A percentile compares a stretch with the other conserved stretches of the same genome.
phyloP scores from a whole-genome alignment of 2,113 vertebrate species.

The Balaeniceps rex region DNA sequence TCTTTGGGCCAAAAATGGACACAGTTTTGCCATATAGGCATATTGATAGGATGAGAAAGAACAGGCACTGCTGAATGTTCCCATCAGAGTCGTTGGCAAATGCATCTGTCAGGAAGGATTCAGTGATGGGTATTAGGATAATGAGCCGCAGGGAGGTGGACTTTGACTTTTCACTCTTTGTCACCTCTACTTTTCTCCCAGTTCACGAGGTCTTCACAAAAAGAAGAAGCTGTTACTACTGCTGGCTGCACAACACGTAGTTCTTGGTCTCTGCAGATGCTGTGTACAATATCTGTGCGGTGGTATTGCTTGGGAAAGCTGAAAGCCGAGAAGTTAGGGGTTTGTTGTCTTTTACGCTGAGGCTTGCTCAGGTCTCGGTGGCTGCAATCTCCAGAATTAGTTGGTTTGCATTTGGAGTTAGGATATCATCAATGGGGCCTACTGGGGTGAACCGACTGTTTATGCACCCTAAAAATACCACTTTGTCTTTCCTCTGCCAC shows the following conservation, averaged over 20 bases:
- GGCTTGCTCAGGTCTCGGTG: not conserved
- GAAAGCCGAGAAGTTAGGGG: not conserved
- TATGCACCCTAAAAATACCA: not conserved
- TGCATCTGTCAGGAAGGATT: not conserved
- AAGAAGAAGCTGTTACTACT: not conserved
- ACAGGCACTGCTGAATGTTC: not conserved
- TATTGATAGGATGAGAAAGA: not conserved
- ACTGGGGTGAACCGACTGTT: not conserved
- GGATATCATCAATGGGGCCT: fast-evolving
- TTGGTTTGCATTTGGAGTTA: not conserved
- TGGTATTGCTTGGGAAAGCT: not conserved
- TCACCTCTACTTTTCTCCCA: not conserved
- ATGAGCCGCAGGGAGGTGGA: not conserved
- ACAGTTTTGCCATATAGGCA: not conserved
- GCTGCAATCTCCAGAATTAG: not conserved
- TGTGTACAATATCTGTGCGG: not conserved
- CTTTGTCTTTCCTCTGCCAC: not conserved
- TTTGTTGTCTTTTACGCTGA: not conserved
- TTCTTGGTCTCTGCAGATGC: not conserved
- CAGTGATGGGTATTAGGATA: not conserved
- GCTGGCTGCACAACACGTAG: not conserved
- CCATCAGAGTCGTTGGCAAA: not conserved
- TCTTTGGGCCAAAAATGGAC: not conserved
- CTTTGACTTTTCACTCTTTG: not conserved
- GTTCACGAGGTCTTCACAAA: not conserved